Evolutionary conservation across 2,888 invertebrate species (phyloP), one percentile per base, ranked within the genome.

Genomic region (Saturnia pavonia): DNA sequence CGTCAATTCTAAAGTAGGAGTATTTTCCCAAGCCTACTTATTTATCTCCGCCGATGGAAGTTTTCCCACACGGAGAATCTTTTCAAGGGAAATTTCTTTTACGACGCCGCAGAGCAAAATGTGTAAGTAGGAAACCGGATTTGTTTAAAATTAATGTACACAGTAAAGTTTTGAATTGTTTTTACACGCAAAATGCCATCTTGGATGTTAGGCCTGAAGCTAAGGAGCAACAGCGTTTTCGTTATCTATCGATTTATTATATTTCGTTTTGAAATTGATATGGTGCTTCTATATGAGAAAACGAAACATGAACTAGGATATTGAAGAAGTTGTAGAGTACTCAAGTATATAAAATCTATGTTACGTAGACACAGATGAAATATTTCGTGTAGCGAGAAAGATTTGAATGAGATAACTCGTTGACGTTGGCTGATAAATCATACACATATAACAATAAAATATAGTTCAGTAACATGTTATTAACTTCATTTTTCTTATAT

Each of bases 51-150:
- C 19, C 65, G n/a, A 40, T 40, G 40, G 8, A 65, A 40, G 40
- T 40, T 40, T 65, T 40, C 40, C 40, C 40, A 40, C 65, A 65
- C 65, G 40, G 27, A 69, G 57, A 65, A 69, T 69, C 45, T 65
- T 63, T 42, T 45, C 63, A 43, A 16, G n/a, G 65, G 43, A 45
- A 42, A 69, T 69, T 69, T 69, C 60, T 69, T 69, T 69, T 69
- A 69, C 48, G 48, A 48, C 14, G 40, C 69, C 45, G 16, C 57
- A 0, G 48, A 69, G 69, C 48, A 48, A 12, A 60, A 25, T 69
- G 70, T 69, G 71, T 76, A 76, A 76, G 74, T 75, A 76, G 45
- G 27, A 73, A 72, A 71, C 69, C 72, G 71, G 67, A 67, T 74
- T 72, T 75, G 74, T 73, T 76, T 74, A 73, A 73, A 76, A 75